These are phyloP conservation scores for Girardinus metallicus DNA, from an alignment of 2,797 vertebrate genomes.

Conservation along the genomic window DNA sequence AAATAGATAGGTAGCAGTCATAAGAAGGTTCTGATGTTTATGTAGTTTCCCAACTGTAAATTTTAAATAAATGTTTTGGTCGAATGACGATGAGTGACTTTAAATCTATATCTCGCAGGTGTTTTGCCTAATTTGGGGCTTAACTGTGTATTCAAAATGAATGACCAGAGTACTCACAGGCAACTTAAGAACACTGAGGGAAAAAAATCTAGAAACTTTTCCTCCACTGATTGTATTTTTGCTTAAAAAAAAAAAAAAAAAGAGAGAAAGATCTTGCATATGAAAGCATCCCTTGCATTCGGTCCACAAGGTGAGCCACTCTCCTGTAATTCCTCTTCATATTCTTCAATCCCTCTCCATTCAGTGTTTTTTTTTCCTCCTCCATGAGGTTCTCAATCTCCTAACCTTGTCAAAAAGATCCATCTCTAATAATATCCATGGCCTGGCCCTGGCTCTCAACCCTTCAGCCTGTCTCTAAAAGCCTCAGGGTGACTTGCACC, in stretches of 20 bases:
- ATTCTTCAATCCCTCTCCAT: slow-evolving; percentile 8
- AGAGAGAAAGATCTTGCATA: slow-evolving; percentile 11
- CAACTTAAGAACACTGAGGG: slow-evolving; percentile 25
- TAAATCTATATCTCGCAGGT: background rate
- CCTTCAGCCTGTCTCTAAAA: slow-evolving; percentile 50
- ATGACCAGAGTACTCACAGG: background rate
- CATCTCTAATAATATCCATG: slow-evolving; percentile 47
- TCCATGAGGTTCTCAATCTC: slow-evolving; percentile 23
- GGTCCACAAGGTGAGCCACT: slow-evolving; percentile 7
- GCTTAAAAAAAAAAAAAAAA: slow-evolving; percentile 4
- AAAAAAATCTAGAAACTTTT: slow-evolving; percentile 42
- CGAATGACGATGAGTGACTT: background rate
- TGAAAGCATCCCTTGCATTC: background rate
- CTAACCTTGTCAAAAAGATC: slow-evolving; percentile 55
- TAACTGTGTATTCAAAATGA: background rate
- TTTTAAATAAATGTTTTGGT: background rate
- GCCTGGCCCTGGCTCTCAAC: slow-evolving; percentile 32
- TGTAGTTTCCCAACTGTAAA: no score
- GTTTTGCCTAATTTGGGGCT: background rate
- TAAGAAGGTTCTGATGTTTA: background rate
- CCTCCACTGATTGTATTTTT: slow-evolving; percentile 23
- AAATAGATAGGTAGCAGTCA: background rate
- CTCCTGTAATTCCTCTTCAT: slow-evolving; percentile 31
- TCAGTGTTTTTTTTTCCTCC: background rate
- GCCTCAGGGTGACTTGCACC: slow-evolving; percentile 38